Base-by-base conservation (phyloP, 2,113 vertebrate genomes). In the Oreochromis niloticus region DNA sequence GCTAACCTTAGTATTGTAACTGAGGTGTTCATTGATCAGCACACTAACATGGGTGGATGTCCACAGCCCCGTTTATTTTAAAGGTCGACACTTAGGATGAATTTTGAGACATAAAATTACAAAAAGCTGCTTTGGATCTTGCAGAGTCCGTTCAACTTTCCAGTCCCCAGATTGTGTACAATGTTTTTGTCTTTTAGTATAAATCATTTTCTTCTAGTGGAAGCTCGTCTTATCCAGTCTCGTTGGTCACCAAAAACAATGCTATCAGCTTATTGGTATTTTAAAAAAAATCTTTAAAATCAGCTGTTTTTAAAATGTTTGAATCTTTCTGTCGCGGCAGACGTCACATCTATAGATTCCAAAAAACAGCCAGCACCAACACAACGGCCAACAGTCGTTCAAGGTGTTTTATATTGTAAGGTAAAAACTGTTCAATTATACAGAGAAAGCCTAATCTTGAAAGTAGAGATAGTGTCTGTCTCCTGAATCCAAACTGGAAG, bases 31-130 rank as follows among this genome's bases (percentile, higher is more conserved):
- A 5, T 22, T 14, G 39, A 46, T 22, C 22, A 73, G n/a, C 12
- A 43, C 66, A 24, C 13, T 24, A 16, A 43, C 24, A 7, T 22
- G 34, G 61, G 9, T 39, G 34, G 34, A 2, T 24, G 66, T 8
- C 11, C 19, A 14, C 36, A 16, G 66, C 66, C 36, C 4, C 0
- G 12, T 9, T 71, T 17, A 54, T n/a, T 54, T 19, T 54, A 52
- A 52, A 52, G 17, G 7, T n/a, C 19, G 0, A 22, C 34, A 8
- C 9, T 41, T 68, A 0, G 36, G n/a, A 41, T 71, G n/a, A 43
- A 71, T 9, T 71, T 71, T 71, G n/a, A 22, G 57, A 34, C 30
- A 10, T 34, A 34, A 61, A 61, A 61, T 19, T 3, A 34, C 30
- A 63, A 63, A 63, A 34, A 19, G 30, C 16, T 6, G 30, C 11